Evolutionary conservation across 2,113 vertebrate genomes (phyloP).

Genomic region (Corythoichthys intestinalis): DNA sequence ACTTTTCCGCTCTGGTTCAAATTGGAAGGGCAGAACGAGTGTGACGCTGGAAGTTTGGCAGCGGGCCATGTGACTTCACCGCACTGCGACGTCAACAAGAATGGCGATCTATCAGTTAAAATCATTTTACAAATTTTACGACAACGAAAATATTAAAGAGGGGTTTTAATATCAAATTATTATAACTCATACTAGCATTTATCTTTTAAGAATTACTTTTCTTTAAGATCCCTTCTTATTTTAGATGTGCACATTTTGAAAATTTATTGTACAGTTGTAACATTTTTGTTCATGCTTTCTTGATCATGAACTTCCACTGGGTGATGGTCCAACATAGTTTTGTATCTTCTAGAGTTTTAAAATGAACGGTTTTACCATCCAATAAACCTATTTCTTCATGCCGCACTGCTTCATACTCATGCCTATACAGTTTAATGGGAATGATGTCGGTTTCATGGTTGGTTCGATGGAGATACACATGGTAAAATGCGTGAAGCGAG

Average conservation of each 20-base stretch:
- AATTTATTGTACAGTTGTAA: neutral
- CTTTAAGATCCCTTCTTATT: neutral
- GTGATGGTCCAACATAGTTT: neutral
- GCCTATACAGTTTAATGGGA: conserved; percentile 12
- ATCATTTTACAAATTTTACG: too few species aligned
- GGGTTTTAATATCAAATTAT: too few species aligned
- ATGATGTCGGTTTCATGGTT: conserved; percentile 29
- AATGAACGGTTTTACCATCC: neutral
- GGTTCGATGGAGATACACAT: conserved; percentile 27
- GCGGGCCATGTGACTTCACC: too few species aligned
- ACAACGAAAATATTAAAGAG: too few species aligned
- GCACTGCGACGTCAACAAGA: too few species aligned
- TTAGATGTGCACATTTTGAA: neutral
- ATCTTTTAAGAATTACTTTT: neutral
- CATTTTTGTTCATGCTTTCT: neutral
- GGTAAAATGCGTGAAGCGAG: conserved; percentile 20
- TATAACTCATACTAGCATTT: too few species aligned
- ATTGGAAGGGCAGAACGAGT: too few species aligned
- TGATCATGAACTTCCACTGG: neutral
- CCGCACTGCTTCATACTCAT: neutral
- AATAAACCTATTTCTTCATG: neutral
- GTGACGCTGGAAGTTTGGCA: too few species aligned
- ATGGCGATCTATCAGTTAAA: too few species aligned
- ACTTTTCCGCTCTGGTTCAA: too few species aligned
- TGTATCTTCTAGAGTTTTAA: neutral